These are phyloP conservation scores for Sebastes minor DNA, from an alignment of 2,797 vertebrate species.

Conservation along the genomic window DNA sequence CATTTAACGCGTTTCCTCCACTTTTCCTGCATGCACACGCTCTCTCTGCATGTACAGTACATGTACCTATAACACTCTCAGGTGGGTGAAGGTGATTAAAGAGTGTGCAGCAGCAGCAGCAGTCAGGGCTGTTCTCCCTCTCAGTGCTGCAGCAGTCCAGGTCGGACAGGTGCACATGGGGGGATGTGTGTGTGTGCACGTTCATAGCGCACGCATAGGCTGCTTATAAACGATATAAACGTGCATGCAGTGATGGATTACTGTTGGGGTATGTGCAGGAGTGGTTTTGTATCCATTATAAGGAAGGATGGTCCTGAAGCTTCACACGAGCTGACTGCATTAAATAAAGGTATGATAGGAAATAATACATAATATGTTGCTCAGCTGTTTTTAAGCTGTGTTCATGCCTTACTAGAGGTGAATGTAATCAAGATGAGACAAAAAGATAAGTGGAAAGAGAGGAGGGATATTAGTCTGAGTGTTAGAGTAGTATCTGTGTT, in stretches of 20 bases:
- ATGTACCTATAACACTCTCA: not conserved
- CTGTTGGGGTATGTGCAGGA: too few relatives aligned
- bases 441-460: not conserved
- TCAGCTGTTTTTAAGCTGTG: not conserved
- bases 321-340: not conserved
- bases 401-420: not conserved
- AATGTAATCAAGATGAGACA: not conserved
- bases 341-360: not conserved
- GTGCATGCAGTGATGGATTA: not conserved
- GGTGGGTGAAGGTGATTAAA: conserved; percentile 53
- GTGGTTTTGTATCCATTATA: not conserved
- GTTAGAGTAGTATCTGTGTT: not conserved
- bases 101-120: not conserved
- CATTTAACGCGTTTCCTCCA: not conserved
- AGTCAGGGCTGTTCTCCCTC: not conserved
- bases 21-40: not conserved
- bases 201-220: not conserved
- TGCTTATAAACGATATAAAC: not conserved
- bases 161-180: conserved; percentile 62
- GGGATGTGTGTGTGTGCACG: conserved; percentile 2
- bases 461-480: not conserved
- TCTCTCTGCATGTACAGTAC: too few relatives aligned
- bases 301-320: not conserved
- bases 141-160: conserved; percentile 63
- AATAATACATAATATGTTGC: too few relatives aligned